Percentiles rank a stretch among this genome's conserved stretches.
These are phyloP conservation scores for Drosophila sp. DNA, from an alignment of 1,140 invertebrate species.

Conservation along the genomic window DNA sequence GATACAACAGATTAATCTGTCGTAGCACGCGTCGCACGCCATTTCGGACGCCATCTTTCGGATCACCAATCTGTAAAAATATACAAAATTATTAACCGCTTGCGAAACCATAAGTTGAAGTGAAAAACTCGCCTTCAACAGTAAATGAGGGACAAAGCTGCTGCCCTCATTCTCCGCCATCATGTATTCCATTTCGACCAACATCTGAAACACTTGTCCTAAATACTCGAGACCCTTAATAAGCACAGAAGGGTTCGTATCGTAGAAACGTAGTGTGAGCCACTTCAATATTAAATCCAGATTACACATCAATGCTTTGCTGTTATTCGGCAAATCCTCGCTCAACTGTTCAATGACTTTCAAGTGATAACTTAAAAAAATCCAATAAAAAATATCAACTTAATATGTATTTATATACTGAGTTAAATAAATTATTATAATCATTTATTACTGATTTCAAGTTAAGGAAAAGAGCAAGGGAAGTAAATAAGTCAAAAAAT, in stretches of 20 bases:
- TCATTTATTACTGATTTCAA: no score
- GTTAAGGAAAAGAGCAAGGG: no score
- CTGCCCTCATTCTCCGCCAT: slow-evolving; percentile 96
- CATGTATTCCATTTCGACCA: slow-evolving; percentile 92
- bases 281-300: slow-evolving; percentile 98
- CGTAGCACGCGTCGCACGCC: slow-evolving; percentile 94
- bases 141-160: slow-evolving; percentile 97
- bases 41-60: slow-evolving; percentile 96
- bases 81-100: slow-evolving; percentile 6
- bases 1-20: slow-evolving; percentile 93
- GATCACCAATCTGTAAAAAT: slow-evolving; percentile 92
- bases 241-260: slow-evolving; percentile 98
- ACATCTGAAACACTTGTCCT: slow-evolving; percentile 91
- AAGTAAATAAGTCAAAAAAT: no score
- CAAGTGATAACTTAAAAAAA: slow-evolving; percentile 89
- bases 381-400: background rate
- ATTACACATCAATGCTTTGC: slow-evolving; percentile 93
- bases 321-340: slow-evolving; percentile 92
- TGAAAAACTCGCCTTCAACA: slow-evolving; percentile 90
- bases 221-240: slow-evolving; percentile 97
- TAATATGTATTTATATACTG: no score
- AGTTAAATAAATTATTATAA: no score
- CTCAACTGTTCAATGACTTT: slow-evolving; percentile 96
- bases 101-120: background rate
- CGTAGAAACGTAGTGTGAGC: slow-evolving; percentile 98